Conservation (phyloP, 2,113 vertebrate genomes). For the Monopterus albus region DNA sequence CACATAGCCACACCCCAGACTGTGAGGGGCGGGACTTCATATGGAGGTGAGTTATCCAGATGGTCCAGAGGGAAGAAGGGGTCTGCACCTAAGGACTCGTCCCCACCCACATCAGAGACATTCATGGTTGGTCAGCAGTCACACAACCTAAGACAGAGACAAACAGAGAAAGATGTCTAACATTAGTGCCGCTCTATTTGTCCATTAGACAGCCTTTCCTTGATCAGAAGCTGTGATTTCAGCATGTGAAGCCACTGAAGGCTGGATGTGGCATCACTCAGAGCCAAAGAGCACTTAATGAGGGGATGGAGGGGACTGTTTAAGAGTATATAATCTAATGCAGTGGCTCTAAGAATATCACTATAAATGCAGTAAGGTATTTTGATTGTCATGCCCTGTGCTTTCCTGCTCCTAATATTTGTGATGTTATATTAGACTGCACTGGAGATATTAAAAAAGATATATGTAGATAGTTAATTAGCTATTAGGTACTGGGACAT, state of each 20-base stretch:
- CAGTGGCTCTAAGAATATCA: neutral
- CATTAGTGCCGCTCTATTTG: constrained; percentile 10
- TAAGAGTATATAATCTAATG: neutral
- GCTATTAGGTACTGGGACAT: neutral
- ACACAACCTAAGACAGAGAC: constrained; percentile 43
- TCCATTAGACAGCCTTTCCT: constrained; percentile 4
- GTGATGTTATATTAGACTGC: neutral
- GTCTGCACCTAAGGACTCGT: constrained; percentile 76
- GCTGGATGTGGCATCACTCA: neutral
- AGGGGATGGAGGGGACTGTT: too few species aligned
- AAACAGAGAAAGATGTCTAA: neutral
- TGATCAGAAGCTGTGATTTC: constrained; percentile 25
- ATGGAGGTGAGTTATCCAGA: constrained; percentile 65
- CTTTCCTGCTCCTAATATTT: neutral
- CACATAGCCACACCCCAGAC: constrained; percentile 92
- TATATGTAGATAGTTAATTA: neutral
- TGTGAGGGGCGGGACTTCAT: constrained; percentile 77
- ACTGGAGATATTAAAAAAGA: neutral
- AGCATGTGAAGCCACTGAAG: neutral
- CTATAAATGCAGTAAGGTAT: constrained; percentile 8
- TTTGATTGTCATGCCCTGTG: neutral
- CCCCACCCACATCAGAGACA: constrained; percentile 73
- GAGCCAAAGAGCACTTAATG: neutral
- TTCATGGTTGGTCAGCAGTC: constrained; percentile 73
- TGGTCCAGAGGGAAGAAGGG: constrained; percentile 69